A percentile compares a stretch with the other conserved stretches of the same genome.
Conservation (phyloP, 2,888 invertebrate genomes). For the Cerceris rybyensis region DNA sequence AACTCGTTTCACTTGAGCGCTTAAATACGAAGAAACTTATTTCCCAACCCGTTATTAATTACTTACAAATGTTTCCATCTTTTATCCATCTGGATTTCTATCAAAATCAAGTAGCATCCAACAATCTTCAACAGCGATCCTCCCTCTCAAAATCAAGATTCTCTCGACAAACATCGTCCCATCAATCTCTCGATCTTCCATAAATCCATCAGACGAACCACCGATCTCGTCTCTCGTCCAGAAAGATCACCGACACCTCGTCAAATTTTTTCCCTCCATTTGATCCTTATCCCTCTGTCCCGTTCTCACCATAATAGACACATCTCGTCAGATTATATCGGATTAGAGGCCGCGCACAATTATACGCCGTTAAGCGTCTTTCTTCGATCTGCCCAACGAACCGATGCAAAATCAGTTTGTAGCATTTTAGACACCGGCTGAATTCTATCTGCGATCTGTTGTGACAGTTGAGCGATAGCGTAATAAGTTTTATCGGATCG, state of each 20-base stretch:
- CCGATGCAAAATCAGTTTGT: slow-evolving; percentile 55
- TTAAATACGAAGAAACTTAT: no score
- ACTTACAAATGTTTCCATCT: no score
- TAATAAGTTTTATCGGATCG: slow-evolving; percentile 66
- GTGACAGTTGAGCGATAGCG: slow-evolving; percentile 74
- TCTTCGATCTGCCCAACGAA: slow-evolving; percentile 43
- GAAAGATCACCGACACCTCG: background rate
- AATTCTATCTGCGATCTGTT: slow-evolving; percentile 74
- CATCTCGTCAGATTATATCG: slow-evolving; percentile 58
- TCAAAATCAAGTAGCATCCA: no score
- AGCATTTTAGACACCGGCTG: slow-evolving; percentile 55
- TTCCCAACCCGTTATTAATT: no score
- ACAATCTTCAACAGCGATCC: no score
- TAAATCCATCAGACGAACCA: no score
- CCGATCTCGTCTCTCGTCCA: no score
- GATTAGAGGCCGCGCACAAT: slow-evolving; percentile 39
- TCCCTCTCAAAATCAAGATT: no score
- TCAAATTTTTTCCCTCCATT: slow-evolving; percentile 12
- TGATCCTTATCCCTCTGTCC: slow-evolving; percentile 23
- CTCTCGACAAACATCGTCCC: no score
- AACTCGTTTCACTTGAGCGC: no score
- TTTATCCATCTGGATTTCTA: no score
- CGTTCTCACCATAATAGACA: slow-evolving; percentile 52
- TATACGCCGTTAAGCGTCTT: slow-evolving; percentile 46
- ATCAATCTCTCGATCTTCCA: no score